Evolutionary conservation across 2,797 vertebrate genomes (phyloP).

Genomic region (Spondyliosoma cantharus): DNA sequence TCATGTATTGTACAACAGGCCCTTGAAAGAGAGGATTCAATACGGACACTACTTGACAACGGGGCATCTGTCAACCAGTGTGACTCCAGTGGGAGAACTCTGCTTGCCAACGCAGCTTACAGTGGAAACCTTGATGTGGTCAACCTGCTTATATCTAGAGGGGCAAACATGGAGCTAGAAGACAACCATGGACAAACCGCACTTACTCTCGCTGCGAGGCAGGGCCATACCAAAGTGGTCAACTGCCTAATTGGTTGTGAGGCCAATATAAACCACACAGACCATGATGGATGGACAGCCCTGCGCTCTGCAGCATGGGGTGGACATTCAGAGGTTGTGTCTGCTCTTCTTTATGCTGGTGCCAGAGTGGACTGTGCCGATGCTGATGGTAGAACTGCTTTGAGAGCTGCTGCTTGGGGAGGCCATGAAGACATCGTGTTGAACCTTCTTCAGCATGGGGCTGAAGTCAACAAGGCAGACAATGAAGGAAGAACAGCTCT

Average conservation of each 20-base stretch:
- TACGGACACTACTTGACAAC: conserved; percentile 93
- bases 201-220: conserved; percentile 95
- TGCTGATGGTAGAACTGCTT: conserved; percentile 93
- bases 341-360: conserved; percentile 95
- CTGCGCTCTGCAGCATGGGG: conserved; percentile 97
- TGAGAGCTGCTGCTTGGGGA: conserved; percentile 97
- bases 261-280: conserved; percentile 95
- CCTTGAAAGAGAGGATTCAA: conserved; percentile 96
- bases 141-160: conserved; percentile 92
- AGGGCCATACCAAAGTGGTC: conserved; percentile 97
- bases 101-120: conserved; percentile 94
- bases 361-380: conserved; percentile 98
- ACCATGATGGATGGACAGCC: conserved; percentile 98
- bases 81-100: conserved; percentile 92
- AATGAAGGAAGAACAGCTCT: conserved; percentile 97
- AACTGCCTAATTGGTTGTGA: conserved; percentile 96
- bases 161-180: conserved; percentile 93
- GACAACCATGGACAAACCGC: conserved; percentile 95
- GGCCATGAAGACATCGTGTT: conserved; percentile 98
- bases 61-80: conserved; percentile 96
- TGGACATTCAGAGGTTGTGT: conserved; percentile 97
- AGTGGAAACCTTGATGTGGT: conserved; percentile 97
- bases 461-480: conserved; percentile 97
- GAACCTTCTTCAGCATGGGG: conserved; percentile 96
- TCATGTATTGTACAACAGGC: conserved; percentile 96